Conservation (phyloP, 2,113 vertebrate species). For the Scolopax mira region DNA sequence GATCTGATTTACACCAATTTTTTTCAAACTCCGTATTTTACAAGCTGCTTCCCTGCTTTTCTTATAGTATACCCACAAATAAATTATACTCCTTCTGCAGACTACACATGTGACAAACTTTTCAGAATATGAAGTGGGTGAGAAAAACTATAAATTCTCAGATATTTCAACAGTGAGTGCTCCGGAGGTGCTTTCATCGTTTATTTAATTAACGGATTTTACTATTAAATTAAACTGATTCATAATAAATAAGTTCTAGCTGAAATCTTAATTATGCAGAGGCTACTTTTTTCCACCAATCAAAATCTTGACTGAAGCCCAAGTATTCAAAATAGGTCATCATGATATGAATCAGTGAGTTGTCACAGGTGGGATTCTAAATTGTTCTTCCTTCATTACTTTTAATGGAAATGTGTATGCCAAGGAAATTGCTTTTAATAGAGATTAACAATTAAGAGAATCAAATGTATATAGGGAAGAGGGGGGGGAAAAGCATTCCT, state of each 20-base stretch:
- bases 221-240: constrained; percentile 34
- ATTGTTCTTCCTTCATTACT: constrained; percentile 53
- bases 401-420: constrained; percentile 51
- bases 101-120: not conserved
- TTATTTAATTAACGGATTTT: constrained; percentile 29
- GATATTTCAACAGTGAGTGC: not conserved
- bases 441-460: constrained; percentile 28
- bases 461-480: not conserved
- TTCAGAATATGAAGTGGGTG: not conserved
- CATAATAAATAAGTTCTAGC: constrained; percentile 29
- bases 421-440: constrained; percentile 33
- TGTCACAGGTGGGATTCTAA: constrained; percentile 63
- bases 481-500: not conserved
- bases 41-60: constrained; percentile 5
- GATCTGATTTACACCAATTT: not conserved
- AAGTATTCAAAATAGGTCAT: constrained; percentile 54
- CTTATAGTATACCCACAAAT: not conserved
- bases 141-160: not conserved
- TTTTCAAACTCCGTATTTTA: constrained; percentile 3
- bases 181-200: not conserved
- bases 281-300: constrained; percentile 38
- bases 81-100: not conserved
- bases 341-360: constrained; percentile 41
- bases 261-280: constrained; percentile 50
- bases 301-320: constrained; percentile 55